Evolutionary conservation across 2,888 invertebrate species (phyloP).

Genomic region (Liodrosophila aerea): DNA sequence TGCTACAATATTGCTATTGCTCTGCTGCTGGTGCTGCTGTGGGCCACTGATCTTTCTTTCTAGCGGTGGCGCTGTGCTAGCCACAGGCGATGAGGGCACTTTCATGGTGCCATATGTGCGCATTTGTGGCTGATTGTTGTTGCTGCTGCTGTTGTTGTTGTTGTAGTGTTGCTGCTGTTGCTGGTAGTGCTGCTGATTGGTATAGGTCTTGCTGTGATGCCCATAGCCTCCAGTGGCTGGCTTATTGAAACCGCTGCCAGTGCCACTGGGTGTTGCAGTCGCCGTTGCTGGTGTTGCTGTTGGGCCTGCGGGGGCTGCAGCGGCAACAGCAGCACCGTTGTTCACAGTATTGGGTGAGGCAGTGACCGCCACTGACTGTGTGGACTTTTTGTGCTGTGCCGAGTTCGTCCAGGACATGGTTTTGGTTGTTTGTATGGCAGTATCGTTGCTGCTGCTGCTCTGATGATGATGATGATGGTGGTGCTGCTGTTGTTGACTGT

Average conservation of each 20-base stretch:
- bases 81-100: conserved; percentile 82
- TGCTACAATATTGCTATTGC: conserved; percentile 56
- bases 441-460: conserved; percentile 61
- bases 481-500: conserved; percentile 58
- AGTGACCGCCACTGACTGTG: conserved; percentile 81
- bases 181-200: conserved; percentile 79
- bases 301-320: not conserved
- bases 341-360: conserved; percentile 81
- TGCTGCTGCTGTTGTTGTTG: conserved; percentile 29
- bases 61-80: conserved; percentile 83
- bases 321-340: conserved; percentile 71
- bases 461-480: conserved; percentile 51
- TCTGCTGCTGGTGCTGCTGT: conserved; percentile 26
- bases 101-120: conserved; percentile 80
- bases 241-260: conserved; percentile 26
- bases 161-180: conserved; percentile 68
- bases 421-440: conserved; percentile 73
- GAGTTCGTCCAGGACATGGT: conserved; percentile 83
- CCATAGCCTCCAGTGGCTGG: conserved; percentile 40
- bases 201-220: conserved; percentile 74
- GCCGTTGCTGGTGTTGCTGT: conserved; percentile 20
- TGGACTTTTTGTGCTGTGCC: conserved; percentile 82
- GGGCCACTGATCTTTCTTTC: conserved; percentile 82
- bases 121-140: conserved; percentile 79
- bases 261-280: conserved; percentile 15